Evolutionary conservation across 2,113 vertebrate species (phyloP).

Genomic region (Triplophysa tibetana): DNA sequence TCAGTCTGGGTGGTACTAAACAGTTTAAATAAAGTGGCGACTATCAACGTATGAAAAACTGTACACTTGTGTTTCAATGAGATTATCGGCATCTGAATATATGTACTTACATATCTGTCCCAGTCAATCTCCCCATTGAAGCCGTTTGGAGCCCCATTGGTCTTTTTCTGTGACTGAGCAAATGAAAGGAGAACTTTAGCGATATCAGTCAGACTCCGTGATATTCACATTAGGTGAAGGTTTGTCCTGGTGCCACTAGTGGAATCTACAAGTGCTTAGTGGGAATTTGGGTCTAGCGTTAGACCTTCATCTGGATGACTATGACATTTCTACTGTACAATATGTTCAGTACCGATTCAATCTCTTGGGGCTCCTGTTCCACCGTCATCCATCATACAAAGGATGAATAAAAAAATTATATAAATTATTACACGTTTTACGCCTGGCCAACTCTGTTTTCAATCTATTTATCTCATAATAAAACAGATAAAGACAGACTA

Average conservation of each 20-base stretch:
- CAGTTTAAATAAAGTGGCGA: not conserved
- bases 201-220: not conserved
- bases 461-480: no score
- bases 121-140: constrained; percentile 97
- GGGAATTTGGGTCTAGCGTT: not conserved
- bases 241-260: not conserved
- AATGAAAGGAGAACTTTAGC: constrained; percentile 39
- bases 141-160: constrained; percentile 92
- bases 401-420: constrained; percentile 40
- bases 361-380: constrained; percentile 69
- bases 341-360: constrained; percentile 70
- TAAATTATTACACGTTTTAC: not conserved
- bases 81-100: not conserved
- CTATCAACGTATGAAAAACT: no score
- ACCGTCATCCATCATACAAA: constrained; percentile 51
- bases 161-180: constrained; percentile 82
- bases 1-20: not conserved
- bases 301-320: constrained; percentile 44
- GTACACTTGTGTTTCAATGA: no score
- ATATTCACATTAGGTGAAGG: not conserved
- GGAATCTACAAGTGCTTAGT: constrained; percentile 14
- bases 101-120: constrained; percentile 92
- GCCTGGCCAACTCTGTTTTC: no score
- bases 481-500: no score
- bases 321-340: constrained; percentile 4